Conservation (phyloP, 1,140 invertebrate genomes). For the Sipha flava region DNA sequence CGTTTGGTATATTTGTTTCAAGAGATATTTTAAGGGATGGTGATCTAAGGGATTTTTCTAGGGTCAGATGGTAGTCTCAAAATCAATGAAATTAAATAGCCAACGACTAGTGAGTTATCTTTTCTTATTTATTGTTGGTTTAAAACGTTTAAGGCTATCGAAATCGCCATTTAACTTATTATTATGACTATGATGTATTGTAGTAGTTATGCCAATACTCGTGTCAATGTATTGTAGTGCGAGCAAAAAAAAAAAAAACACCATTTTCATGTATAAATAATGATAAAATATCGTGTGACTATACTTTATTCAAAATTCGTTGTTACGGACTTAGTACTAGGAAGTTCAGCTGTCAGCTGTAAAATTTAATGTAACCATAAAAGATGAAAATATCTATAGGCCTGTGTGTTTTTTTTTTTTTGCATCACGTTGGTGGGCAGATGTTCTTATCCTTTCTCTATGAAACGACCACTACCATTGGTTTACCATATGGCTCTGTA, state of each 20-base stretch:
- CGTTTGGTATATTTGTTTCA: too few species aligned
- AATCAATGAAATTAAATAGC: background rate
- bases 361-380: background rate
- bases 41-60: background rate
- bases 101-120: background rate
- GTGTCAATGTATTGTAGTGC: too few species aligned
- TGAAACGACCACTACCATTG: background rate
- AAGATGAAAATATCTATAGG: slow-evolving; percentile 6
- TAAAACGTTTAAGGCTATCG: background rate
- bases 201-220: background rate
- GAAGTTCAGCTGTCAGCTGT: background rate
- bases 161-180: background rate
- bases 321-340: background rate
- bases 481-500: slow-evolving; percentile 1
- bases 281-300: background rate
- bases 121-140: background rate
- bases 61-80: background rate
- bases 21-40: background rate
- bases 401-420: background rate
- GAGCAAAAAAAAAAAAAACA: background rate
- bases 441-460: slow-evolving; percentile 6
- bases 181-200: background rate
- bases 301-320: background rate
- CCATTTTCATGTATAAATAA: background rate
- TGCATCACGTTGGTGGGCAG: background rate